These are phyloP conservation scores for Chinchilla lanigera DNA, from an alignment of 2,113 vertebrate genomes.

Conservation along the genomic window DNA sequence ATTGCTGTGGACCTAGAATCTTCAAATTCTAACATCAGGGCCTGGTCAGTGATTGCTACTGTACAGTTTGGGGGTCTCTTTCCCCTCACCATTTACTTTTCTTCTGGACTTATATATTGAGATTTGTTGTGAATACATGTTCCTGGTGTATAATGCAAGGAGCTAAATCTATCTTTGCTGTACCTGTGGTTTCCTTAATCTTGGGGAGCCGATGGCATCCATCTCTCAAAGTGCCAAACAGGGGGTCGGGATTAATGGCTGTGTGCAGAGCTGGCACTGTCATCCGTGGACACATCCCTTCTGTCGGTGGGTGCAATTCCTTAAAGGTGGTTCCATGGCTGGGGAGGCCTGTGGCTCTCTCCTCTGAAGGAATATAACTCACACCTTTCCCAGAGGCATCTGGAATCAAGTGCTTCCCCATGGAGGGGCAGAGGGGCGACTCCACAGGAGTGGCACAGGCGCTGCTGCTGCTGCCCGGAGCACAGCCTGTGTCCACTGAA, in stretches of 20 bases:
- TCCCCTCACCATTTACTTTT: neutral
- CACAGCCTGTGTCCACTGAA: conserved; percentile 96
- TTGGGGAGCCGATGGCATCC: conserved; percentile 95
- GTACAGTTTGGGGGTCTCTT: neutral
- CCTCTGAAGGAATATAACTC: conserved; percentile 89
- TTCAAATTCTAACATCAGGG: neutral
- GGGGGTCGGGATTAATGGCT: conserved; percentile 91
- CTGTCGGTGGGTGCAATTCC: conserved; percentile 91
- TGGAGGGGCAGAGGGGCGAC: conserved; percentile 93
- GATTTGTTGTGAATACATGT: neutral
- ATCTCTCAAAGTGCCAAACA: conserved; percentile 92
- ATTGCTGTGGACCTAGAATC: conserved; percentile 38
- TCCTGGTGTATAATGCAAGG: neutral
- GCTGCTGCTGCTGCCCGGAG: conserved; percentile 96
- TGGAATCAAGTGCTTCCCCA: conserved; percentile 91
- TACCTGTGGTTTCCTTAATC: conserved; percentile 99
- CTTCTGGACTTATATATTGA: neutral
- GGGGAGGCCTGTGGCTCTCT: conserved; percentile 89
- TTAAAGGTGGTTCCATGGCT: conserved; percentile 90
- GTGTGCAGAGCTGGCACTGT: conserved; percentile 93
- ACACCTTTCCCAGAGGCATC: conserved; percentile 91
- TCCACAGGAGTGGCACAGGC: conserved; percentile 94
- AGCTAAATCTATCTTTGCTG: conserved; percentile 82
- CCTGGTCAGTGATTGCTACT: neutral
- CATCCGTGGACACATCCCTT: conserved; percentile 92